Percentiles rank a stretch among this genome's conserved stretches.
These are phyloP conservation scores for Zhuqinia jingwanae DNA, from an alignment of 2,888 invertebrate species.

Conservation along the genomic window DNA sequence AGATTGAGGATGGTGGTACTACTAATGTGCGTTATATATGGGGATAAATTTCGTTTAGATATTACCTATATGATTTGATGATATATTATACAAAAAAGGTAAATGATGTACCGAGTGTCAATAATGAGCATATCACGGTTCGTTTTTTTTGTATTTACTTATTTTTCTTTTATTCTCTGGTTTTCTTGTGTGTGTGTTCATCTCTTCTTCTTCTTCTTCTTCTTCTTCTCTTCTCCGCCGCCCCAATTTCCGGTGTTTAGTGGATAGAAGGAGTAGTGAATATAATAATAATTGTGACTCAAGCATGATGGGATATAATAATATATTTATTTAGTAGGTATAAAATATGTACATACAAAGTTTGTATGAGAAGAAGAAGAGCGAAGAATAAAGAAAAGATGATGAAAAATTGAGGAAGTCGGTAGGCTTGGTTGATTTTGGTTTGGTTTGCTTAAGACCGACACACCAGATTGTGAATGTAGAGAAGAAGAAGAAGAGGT, in stretches of 20 bases:
- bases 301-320: slow-evolving; percentile 65
- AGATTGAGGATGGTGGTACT: not conserved
- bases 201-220: slow-evolving; percentile 41
- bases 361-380: slow-evolving; percentile 35
- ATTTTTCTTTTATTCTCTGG: slow-evolving; percentile 23
- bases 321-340: too few relatives aligned
- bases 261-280: slow-evolving; percentile 25
- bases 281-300: slow-evolving; percentile 74
- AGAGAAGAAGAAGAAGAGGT: not conserved
- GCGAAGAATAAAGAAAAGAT: slow-evolving; percentile 50
- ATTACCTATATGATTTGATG: too few relatives aligned
- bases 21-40: not conserved
- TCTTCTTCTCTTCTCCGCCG: slow-evolving; percentile 61
- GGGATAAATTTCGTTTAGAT: too few relatives aligned
- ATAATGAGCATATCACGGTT: slow-evolving; percentile 70
- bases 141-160: slow-evolving; percentile 39
- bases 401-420: slow-evolving; percentile 72
- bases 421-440: slow-evolving; percentile 51
- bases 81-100: too few relatives aligned
- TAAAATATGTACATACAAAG: too few relatives aligned
- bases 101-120: slow-evolving; percentile 60
- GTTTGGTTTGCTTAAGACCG: slow-evolving; percentile 13
- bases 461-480: slow-evolving; percentile 35
- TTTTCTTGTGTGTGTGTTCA: not conserved
- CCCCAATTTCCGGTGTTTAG: slow-evolving; percentile 75